Conservation (phyloP, 2,113 vertebrate genomes). For the Platysternon megacephalum region DNA sequence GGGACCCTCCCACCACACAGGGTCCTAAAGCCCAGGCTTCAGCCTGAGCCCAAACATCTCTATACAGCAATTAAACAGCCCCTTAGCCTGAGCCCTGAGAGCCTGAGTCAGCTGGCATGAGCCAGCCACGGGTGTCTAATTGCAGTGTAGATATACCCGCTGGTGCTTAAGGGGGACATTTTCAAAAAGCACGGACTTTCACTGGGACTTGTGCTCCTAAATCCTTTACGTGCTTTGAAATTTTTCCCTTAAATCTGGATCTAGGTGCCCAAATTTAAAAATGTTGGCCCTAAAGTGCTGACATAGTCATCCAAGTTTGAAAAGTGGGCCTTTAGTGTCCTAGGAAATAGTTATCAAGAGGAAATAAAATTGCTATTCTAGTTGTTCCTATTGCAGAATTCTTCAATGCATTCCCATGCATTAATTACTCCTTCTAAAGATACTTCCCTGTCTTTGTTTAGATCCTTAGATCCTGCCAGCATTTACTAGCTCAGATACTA, state of each 20-base stretch:
- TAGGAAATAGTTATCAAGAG: not conserved
- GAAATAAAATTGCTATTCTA: not conserved
- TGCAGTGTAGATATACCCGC: not conserved
- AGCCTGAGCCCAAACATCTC: not conserved
- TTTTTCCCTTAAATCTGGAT: not conserved
- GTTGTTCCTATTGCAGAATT: not conserved
- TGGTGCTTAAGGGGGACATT: not conserved
- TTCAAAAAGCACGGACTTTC: not conserved
- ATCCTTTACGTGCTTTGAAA: not conserved
- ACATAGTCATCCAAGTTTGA: not conserved
- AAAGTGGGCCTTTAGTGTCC: not conserved
- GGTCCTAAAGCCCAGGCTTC: not conserved
- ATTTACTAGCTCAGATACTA: not conserved
- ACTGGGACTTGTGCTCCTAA: not conserved
- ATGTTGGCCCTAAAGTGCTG: not conserved
- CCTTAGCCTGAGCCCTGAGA: not conserved
- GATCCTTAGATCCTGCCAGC: not conserved
- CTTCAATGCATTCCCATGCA: not conserved
- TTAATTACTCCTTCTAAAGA: not conserved
- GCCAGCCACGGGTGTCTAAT: not conserved
- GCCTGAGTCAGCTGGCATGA: not conserved
- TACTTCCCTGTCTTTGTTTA: not conserved
- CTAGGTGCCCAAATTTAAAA: not conserved
- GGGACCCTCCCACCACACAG: not conserved
- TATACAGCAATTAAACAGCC: not conserved